Evolutionary conservation across 2,113 vertebrate species (phyloP).

Genomic region (Microcebus ravelobensis): DNA sequence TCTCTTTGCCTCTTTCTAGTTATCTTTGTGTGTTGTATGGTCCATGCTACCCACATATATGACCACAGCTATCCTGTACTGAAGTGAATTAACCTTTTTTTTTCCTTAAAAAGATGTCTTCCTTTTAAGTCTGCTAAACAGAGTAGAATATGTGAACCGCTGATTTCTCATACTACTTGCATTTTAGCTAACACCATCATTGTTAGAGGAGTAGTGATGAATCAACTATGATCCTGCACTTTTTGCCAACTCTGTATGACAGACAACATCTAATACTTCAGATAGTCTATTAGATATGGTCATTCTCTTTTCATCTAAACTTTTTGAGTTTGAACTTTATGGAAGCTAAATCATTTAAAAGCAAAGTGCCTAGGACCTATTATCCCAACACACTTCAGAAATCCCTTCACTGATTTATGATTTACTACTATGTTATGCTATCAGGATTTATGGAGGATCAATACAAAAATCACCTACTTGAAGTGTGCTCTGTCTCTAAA

Average conservation of each 20-base stretch:
- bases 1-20: neutral
- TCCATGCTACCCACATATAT: neutral
- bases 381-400: constrained; percentile 53
- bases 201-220: constrained; percentile 42
- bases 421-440: constrained; percentile 60
- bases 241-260: neutral
- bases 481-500: constrained; percentile 61
- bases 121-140: neutral
- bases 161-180: neutral
- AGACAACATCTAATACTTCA: constrained; percentile 46
- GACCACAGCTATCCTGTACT: neutral
- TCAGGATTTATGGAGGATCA: constrained; percentile 72
- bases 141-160: neutral
- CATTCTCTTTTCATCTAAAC: constrained; percentile 34
- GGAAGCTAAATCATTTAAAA: constrained; percentile 69
- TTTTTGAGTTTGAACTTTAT: constrained; percentile 53
- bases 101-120: neutral
- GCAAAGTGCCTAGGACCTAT: constrained; percentile 55
- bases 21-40: neutral
- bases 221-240: neutral
- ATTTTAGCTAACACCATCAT: neutral
- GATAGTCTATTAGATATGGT: neutral
- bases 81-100: neutral
- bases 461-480: constrained; percentile 67
- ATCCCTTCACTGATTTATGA: constrained; percentile 63